Conservation (phyloP, 2,888 invertebrate genomes). For the Drosophila subsilvestris region DNA sequence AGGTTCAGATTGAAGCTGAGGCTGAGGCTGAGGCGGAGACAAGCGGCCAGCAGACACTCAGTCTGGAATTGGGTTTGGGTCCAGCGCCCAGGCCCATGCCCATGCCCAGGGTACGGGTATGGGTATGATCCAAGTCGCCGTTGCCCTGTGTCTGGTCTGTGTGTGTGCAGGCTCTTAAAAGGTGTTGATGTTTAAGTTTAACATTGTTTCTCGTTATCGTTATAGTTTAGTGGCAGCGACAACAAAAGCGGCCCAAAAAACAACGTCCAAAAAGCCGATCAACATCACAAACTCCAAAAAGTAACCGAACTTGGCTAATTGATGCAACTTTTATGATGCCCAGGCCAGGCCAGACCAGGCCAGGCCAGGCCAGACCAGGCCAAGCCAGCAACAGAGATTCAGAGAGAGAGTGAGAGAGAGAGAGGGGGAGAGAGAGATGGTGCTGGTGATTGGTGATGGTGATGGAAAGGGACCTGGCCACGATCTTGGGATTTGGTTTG, state of each 20-base stretch:
- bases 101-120: not conserved
- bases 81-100: constrained; percentile 3
- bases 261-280: constrained; percentile 4
- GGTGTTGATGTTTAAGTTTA: constrained; percentile 83
- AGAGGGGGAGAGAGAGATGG: not conserved
- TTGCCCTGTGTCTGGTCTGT: constrained; percentile 5
- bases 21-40: not conserved
- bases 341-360: not conserved
- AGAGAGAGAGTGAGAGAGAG: constrained; percentile 3
- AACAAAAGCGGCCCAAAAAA: constrained; percentile 60
- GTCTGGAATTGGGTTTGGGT: constrained; percentile 26
- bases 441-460: not conserved
- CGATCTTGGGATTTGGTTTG: constrained; percentile 41
- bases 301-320: constrained; percentile 70
- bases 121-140: constrained; percentile 2
- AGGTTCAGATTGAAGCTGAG: constrained; percentile 1
- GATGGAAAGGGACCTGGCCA: constrained; percentile 19
- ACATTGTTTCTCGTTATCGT: constrained; percentile 82
- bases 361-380: not conserved
- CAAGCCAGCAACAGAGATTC: not conserved
- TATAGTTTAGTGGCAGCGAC: constrained; percentile 81
- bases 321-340: constrained; percentile 70
- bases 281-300: constrained; percentile 26
- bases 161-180: constrained; percentile 75
- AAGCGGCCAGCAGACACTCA: constrained; percentile 35